Evolutionary conservation across 2,888 invertebrate species (phyloP).

Genomic region (Phytoseiulus persimilis): DNA sequence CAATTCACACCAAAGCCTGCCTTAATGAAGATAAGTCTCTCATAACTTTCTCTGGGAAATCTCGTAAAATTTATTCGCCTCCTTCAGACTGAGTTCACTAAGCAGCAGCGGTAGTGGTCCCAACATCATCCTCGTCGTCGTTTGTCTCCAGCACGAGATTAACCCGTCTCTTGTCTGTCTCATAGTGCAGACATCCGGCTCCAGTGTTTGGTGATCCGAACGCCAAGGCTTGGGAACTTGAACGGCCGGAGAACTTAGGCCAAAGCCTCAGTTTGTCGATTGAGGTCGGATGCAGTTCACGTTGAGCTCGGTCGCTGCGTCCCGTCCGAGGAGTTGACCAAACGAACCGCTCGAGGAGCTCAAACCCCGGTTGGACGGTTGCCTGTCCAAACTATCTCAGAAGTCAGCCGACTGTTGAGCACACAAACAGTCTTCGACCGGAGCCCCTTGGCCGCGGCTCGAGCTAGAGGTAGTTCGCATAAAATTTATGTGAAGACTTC

Average conservation of each 20-base stretch:
- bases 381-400: background rate
- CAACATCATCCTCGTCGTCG: background rate
- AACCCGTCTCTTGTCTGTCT: background rate
- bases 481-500: background rate
- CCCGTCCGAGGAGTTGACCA: background rate
- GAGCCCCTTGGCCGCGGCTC: background rate
- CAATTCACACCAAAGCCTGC: conserved; percentile 18
- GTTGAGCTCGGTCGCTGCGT: background rate
- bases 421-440: background rate
- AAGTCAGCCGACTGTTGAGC: background rate
- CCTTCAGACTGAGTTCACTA: background rate
- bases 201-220: background rate
- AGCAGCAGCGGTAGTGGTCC: background rate
- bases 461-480: background rate
- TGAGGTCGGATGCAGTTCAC: too few relatives aligned
- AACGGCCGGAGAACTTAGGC: too few relatives aligned
- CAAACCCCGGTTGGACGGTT: background rate
- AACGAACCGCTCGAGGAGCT: background rate
- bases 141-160: background rate
- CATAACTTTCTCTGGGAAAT: conserved; percentile 38
- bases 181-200: background rate
- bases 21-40: conserved; percentile 35
- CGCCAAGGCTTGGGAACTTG: background rate
- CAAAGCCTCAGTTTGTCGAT: too few relatives aligned
- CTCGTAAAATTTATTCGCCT: conserved; percentile 20